Percentiles rank a stretch among this genome's conserved stretches.
phyloP scores from a whole-genome alignment of 2,797 vertebrate genomes.

The Anguilla obscura region DNA sequence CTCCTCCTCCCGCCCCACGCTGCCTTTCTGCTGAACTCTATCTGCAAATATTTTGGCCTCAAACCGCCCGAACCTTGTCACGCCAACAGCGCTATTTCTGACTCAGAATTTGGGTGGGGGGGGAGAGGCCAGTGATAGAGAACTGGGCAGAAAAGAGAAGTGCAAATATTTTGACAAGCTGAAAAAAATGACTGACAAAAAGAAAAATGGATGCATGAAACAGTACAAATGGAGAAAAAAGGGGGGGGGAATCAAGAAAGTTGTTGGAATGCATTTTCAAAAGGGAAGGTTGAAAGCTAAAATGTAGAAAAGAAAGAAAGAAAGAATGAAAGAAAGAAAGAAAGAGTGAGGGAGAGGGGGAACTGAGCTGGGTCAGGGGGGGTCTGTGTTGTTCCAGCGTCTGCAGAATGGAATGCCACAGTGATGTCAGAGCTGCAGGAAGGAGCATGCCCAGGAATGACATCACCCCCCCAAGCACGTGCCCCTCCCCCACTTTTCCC shows the following conservation, averaged over 20 bases:
- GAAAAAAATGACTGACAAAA: constrained; percentile 4
- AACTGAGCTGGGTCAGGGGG: constrained; percentile 31
- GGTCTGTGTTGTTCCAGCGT: constrained; percentile 68
- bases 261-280: background rate
- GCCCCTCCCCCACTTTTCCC: constrained; percentile 59
- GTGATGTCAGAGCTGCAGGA: constrained; percentile 77
- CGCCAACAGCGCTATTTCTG: constrained; percentile 28
- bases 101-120: constrained; percentile 14
- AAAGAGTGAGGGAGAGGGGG: constrained; percentile 45
- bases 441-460: constrained; percentile 75
- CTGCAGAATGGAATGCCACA: constrained; percentile 74
- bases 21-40: constrained; percentile 56
- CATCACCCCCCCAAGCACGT: constrained; percentile 65
- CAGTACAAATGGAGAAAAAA: constrained; percentile 18
- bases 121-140: constrained; percentile 12
- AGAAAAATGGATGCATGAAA: constrained; percentile 24
- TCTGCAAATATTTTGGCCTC: constrained; percentile 60
- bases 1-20: constrained; percentile 38
- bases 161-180: constrained; percentile 18
- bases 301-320: constrained; percentile 28
- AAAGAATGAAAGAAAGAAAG: constrained; percentile 20
- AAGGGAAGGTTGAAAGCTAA: background rate
- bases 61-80: constrained; percentile 36
- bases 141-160: background rate
- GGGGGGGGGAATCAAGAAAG: background rate